phyloP scores from a whole-genome alignment of 2,113 vertebrate species.

The Dipodomys ordii region DNA sequence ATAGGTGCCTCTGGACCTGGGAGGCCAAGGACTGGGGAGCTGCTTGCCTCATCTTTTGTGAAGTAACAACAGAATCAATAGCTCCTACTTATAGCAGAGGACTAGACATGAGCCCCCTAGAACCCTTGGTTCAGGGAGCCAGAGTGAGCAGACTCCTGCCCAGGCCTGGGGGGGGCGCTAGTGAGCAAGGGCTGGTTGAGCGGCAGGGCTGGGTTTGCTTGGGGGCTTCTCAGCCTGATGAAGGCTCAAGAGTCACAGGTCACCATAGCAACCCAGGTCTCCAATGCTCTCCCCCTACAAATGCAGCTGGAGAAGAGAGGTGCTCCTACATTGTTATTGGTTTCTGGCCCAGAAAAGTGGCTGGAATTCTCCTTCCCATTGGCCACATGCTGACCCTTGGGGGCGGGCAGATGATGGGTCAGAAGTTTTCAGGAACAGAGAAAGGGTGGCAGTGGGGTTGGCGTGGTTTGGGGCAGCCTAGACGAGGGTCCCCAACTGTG shows the following conservation, averaged over 20 bases:
- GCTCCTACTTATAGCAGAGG: not conserved
- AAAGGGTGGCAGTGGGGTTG: not conserved
- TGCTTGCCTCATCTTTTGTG: not conserved
- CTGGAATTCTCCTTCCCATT: not conserved
- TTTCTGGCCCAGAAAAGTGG: not conserved
- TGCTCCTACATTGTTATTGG: not conserved
- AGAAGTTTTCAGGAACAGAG: conserved; percentile 1
- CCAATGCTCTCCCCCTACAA: not conserved
- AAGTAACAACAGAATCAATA: not conserved
- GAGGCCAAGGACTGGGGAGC: not conserved
- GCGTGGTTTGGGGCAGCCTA: no score
- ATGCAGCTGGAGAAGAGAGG: not conserved
- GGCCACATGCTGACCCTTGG: not conserved
- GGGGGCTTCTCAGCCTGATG: not conserved
- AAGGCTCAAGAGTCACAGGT: not conserved
- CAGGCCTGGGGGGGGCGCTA: not conserved
- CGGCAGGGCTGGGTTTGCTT: not conserved
- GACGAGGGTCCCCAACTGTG: not conserved
- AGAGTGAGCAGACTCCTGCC: not conserved
- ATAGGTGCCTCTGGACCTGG: rapidly evolving
- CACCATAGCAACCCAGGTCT: not conserved
- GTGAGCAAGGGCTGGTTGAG: rapidly evolving
- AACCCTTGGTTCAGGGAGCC: not conserved
- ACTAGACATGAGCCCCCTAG: not conserved
- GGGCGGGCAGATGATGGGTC: not conserved